phyloP scores from a whole-genome alignment of 2,888 invertebrate genomes.

The Sylvicola cinctus region DNA sequence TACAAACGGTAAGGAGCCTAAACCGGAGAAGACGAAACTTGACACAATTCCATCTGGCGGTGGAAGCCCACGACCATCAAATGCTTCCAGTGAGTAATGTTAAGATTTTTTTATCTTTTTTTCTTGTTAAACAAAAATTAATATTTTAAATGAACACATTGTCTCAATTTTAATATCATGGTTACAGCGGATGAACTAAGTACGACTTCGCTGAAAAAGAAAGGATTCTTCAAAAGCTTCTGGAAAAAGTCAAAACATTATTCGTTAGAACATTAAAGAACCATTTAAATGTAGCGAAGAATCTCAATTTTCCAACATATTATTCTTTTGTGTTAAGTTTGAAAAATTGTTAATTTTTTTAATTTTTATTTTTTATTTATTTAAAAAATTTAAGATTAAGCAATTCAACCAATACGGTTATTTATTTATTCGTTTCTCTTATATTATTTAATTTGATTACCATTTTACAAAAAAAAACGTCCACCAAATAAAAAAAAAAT shows the following conservation, averaged over 20 bases:
- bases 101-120: background rate
- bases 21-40: background rate
- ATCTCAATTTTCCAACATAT: no score
- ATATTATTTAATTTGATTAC: no score
- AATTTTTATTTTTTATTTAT: no score
- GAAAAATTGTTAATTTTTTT: no score
- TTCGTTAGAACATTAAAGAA: constrained; percentile 71
- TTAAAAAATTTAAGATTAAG: no score
- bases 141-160: background rate
- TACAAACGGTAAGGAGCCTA: background rate
- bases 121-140: background rate
- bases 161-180: constrained; percentile 7
- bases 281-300: no score
- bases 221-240: constrained; percentile 72
- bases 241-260: constrained; percentile 79
- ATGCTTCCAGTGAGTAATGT: background rate
- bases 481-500: no score
- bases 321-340: no score
- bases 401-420: no score
- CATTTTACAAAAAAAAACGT: no score
- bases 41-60: background rate
- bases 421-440: no score
- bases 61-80: background rate
- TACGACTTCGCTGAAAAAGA: constrained; percentile 43
- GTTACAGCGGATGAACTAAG: constrained; percentile 40